Evolutionary conservation across 2,888 invertebrate species (phyloP).

Genomic region (Acleris literana): DNA sequence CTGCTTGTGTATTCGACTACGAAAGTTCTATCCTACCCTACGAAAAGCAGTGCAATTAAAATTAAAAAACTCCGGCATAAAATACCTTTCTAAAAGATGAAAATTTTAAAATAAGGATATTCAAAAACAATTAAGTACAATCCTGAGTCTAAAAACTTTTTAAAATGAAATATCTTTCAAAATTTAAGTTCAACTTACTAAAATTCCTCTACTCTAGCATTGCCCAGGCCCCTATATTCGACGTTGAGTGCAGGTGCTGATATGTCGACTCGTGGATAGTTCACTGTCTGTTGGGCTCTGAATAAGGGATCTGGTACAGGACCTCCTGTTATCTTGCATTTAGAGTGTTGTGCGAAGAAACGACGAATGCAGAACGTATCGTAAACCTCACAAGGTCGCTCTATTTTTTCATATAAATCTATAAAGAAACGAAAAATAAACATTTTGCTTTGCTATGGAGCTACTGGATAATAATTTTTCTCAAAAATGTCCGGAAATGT

Average conservation of each 20-base stretch:
- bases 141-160: no score
- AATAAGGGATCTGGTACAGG: slow-evolving; percentile 42
- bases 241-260: slow-evolving; percentile 40
- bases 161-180: no score
- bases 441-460: background rate
- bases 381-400: slow-evolving; percentile 35
- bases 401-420: slow-evolving; percentile 19
- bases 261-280: slow-evolving; percentile 42
- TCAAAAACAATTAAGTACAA: no score
- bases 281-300: slow-evolving; percentile 32
- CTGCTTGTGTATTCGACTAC: no score
- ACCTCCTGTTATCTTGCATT: slow-evolving; percentile 34
- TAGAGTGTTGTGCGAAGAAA: slow-evolving; percentile 37
- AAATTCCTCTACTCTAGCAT: slow-evolving; percentile 49
- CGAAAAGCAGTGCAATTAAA: no score
- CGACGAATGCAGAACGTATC: slow-evolving; percentile 39
- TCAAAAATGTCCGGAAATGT: no score
- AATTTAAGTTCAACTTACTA: slow-evolving; percentile 44
- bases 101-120: no score
- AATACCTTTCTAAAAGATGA: no score
- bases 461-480: no score
- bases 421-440: background rate
- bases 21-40: no score
- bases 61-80: no score
- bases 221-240: slow-evolving; percentile 43